Evolutionary conservation across 2,797 vertebrate genomes (phyloP).

Genomic region (Lepidocolaptes lacrymiger): DNA sequence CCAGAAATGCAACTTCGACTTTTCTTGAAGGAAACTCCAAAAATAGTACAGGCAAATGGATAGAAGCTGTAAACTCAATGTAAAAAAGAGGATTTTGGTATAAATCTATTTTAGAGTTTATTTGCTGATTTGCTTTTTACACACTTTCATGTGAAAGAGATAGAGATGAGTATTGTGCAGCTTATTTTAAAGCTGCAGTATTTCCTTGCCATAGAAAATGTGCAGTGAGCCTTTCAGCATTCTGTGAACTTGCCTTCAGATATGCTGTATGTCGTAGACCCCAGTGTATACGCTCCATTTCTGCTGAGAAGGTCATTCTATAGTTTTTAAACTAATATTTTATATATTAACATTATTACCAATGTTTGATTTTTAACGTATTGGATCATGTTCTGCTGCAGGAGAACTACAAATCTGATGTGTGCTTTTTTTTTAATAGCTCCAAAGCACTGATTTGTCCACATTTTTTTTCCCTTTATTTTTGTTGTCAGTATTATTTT

Average conservation of each 20-base stretch:
- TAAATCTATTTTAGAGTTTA: slow-evolving; percentile 85
- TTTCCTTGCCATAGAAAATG: slow-evolving; percentile 88
- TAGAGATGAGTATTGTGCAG: slow-evolving; percentile 88
- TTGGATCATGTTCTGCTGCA: slow-evolving; percentile 70
- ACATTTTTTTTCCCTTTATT: slow-evolving; percentile 56
- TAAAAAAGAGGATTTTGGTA: slow-evolving; percentile 80
- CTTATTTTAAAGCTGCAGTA: slow-evolving; percentile 96
- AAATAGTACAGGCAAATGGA: slow-evolving; percentile 68
- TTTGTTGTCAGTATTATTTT: slow-evolving; percentile 83
- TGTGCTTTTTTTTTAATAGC: slow-evolving; percentile 68
- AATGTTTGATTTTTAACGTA: slow-evolving; percentile 65
- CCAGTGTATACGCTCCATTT: slow-evolving; percentile 55
- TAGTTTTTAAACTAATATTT: slow-evolving; percentile 82
- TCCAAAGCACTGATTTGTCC: slow-evolving; percentile 66
- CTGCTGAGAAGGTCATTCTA: slow-evolving; percentile 73
- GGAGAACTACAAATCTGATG: slow-evolving; percentile 58
- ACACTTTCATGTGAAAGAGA: slow-evolving; percentile 87
- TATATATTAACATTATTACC: slow-evolving; percentile 79
- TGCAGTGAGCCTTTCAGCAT: slow-evolving; percentile 88
- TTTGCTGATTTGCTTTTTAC: slow-evolving; percentile 84
- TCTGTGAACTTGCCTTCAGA: slow-evolving; percentile 76
- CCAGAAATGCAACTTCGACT: slow-evolving; percentile 53
- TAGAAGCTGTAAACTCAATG: slow-evolving; percentile 77
- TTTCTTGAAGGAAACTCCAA: slow-evolving; percentile 62
- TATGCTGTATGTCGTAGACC: slow-evolving; percentile 44